A percentile compares a stretch with the other conserved stretches of the same genome.
These are phyloP conservation scores for Recurvirostra avosetta DNA, from an alignment of 2,113 vertebrate species.

Conservation along the genomic window DNA sequence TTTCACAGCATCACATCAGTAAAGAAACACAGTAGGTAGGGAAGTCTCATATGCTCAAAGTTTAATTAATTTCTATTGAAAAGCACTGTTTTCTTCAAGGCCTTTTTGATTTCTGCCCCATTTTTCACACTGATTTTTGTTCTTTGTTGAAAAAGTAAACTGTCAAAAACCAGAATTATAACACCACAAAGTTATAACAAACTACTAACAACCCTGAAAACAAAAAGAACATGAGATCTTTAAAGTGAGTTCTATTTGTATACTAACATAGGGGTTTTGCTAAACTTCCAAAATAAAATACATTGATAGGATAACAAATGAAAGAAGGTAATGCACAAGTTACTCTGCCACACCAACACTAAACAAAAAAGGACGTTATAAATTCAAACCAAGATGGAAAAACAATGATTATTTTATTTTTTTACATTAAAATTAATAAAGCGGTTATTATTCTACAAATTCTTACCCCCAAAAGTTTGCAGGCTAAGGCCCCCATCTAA, in stretches of 20 bases:
- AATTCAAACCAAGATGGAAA: background rate
- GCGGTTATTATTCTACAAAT: background rate
- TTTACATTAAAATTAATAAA: background rate
- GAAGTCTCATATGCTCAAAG: background rate
- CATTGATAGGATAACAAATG: background rate
- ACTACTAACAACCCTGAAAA: background rate
- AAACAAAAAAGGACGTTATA: background rate
- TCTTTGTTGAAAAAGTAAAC: background rate
- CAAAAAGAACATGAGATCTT: background rate
- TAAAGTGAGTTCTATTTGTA: background rate
- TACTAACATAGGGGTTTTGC: background rate
- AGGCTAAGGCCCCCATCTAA: background rate
- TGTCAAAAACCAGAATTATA: background rate
- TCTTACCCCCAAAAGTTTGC: background rate
- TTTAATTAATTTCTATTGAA: background rate
- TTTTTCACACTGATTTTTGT: background rate
- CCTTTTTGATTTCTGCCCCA: background rate
- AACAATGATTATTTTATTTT: background rate
- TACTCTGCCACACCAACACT: background rate
- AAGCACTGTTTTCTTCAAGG: background rate
- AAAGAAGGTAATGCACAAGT: background rate
- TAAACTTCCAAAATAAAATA: background rate
- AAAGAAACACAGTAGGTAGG: background rate
- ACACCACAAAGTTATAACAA: background rate
- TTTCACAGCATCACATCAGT: background rate